Conservation (phyloP, 2,113 vertebrate genomes). For the Monopterus albus region DNA sequence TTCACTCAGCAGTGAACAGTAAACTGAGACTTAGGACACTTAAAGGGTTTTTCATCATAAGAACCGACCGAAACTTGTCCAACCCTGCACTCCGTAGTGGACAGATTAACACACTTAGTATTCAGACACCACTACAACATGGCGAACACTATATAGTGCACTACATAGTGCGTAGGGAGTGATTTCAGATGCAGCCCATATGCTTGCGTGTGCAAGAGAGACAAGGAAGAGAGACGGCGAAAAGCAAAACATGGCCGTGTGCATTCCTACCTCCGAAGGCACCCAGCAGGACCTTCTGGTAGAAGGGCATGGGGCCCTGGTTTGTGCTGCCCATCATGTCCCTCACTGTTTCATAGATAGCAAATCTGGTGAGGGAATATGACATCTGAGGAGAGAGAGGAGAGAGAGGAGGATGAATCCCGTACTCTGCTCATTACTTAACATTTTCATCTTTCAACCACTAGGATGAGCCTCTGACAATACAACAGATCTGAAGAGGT, state of each 20-base stretch:
- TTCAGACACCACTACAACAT: too few species aligned
- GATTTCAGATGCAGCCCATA: too few species aligned
- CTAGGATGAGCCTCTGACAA: background rate
- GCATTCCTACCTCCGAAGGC: constrained; percentile 70
- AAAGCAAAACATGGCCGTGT: background rate
- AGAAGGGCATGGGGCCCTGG: constrained; percentile 76
- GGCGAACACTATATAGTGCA: too few species aligned
- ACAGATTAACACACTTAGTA: too few species aligned
- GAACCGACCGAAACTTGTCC: too few species aligned
- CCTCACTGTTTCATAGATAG: constrained; percentile 79
- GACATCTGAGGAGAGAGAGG: constrained; percentile 65
- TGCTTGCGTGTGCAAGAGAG: background rate
- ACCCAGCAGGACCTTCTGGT: constrained; percentile 79
- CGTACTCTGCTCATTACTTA: background rate
- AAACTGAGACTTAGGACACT: too few species aligned
- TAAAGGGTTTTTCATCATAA: too few species aligned
- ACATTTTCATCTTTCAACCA: background rate
- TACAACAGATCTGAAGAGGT: background rate
- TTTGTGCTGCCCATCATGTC: constrained; percentile 71
- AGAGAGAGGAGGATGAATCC: background rate
- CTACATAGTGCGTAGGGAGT: too few species aligned
- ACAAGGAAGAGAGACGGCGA: background rate
- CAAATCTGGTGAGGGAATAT: constrained; percentile 78
- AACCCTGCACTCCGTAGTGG: too few species aligned
- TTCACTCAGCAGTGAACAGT: too few species aligned